Base-by-base conservation (phyloP, 2,888 invertebrate genomes). In the Melitaea athalia region DNA sequence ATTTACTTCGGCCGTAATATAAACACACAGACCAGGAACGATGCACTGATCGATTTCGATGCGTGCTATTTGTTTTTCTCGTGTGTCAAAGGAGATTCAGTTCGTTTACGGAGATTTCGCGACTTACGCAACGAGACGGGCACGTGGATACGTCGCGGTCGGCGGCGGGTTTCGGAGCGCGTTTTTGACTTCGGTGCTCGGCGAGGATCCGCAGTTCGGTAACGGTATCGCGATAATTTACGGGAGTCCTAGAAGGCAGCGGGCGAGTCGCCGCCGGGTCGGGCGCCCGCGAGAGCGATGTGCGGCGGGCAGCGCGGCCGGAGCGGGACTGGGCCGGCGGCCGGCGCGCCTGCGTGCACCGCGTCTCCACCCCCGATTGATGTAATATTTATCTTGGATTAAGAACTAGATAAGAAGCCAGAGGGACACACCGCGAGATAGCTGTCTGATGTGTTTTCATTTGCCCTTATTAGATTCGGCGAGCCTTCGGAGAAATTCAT, bases 381-480 rank as follows among this genome's bases (percentile, higher is more conserved):
- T 91, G 89, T 90, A 91, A 92, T 92, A 92, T 91, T 91, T 91
- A 91, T 92, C 91, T 92, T 88, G 91, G 88, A 91, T 91, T 91
- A 92, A 88, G 85, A 88, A 87, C 87, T 87, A 86, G 89, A 89
- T 88, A 88, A 88, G 87, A 81, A 85, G 84, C 81, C 77, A 79
- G 81, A 79, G 80, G 80, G 81, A 80, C 81, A 75, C 78, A 78
- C 79, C 79, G 73, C 76, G 76, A 71, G 76, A 76, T 76, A 74
- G 73, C 76, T 72, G 78, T 53, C 70, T 63, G 72, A 73, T 72
- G 63, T 67, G 70, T 71, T 71, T 69, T 61, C n/a, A 63, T 60
- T 66, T 57, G 55, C 14, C 6, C 52, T 71, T 65, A 53, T 33
- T 60, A 52, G 33, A 33, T 33, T 52, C n/a, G 8, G n/a, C 14